Conservation (phyloP, 2,888 invertebrate genomes). For the Agriotes lineatus region DNA sequence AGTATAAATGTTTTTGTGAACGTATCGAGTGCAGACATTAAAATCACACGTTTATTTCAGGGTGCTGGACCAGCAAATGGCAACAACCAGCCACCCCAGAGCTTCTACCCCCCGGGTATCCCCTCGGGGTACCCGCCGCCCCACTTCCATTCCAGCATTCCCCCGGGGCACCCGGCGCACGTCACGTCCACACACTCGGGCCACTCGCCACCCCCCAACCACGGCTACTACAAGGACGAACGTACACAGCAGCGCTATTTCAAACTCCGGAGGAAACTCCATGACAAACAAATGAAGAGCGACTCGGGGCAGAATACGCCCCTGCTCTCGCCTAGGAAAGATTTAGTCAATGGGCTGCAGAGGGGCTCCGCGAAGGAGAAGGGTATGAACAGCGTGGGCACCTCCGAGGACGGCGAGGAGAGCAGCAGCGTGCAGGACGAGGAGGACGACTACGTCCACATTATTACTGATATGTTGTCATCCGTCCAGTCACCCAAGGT, state of each 20-base stretch:
- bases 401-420: conserved; percentile 85
- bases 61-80: conserved; percentile 80
- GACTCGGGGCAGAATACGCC: conserved; percentile 68
- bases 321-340: conserved; percentile 79
- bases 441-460: conserved; percentile 77
- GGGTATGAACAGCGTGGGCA: conserved; percentile 73
- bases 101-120: conserved; percentile 72
- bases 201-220: conserved; percentile 73
- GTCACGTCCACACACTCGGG: conserved; percentile 74
- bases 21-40: too few species aligned
- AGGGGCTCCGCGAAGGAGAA: conserved; percentile 64
- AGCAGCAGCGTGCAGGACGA: conserved; percentile 81
- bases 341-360: conserved; percentile 70
- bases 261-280: conserved; percentile 82
- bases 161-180: conserved; percentile 67
- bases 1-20: too few species aligned
- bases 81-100: conserved; percentile 77
- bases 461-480: conserved; percentile 79
- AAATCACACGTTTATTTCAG: conserved; percentile 71
- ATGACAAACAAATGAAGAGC: conserved; percentile 65
- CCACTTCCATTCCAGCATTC: conserved; percentile 69
- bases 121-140: conserved; percentile 68
- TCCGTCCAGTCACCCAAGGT: conserved; percentile 83
- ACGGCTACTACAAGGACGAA: conserved; percentile 79
- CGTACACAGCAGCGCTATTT: conserved; percentile 82